Base-by-base conservation (phyloP, 2,113 vertebrate genomes). In the Todiramphus saurophagus region DNA sequence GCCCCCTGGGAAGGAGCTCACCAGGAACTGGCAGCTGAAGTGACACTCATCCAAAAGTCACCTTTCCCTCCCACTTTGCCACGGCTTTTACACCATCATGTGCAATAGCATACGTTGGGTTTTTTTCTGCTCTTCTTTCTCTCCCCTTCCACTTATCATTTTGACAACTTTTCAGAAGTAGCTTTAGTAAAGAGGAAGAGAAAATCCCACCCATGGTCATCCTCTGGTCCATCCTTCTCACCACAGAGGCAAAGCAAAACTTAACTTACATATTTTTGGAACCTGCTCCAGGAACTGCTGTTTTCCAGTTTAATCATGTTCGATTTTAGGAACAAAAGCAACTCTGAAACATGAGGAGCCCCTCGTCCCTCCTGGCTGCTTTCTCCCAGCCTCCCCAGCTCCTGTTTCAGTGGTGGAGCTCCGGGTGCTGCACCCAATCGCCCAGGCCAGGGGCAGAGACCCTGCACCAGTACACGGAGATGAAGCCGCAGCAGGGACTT, bases 401-500 rank as follows among this genome's bases (percentile, higher is more conserved):
- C 53, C 30, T 8, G 0, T 27, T 50, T 46, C 2, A 13, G 56
- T 5, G 2, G 2, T 8, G 55, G 55, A 56, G 76, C 44, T 86
- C 44, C 17, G 5, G 53, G 56, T 28, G 74, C 55, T 70, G 59
- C 12, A 27, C 41, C 64, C 14, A 0, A 44, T 21, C 2, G 1
- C 16, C 17, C 30, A 4, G 20, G 31, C 6, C 23, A 24, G 60
- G 3, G 3, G n/a, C 64, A 1, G 3, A 66, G 70, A 73, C 15
- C 43, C 23, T 9, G 39, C 1, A 1, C 19, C 8, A 2, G 50
- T 1, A 2, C 0, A 0, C 13, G 60, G n/a, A 50, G 60, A 28
- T 0, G 0, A 17, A 50, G 66, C 43, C 19, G 18, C 1, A 1
- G 25, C 0, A 0, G 28, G 44, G 7, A 11, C 50, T 18, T 0